Evolutionary conservation across 2,888 invertebrate species (phyloP).

Genomic region (Drosophila anomelani): DNA sequence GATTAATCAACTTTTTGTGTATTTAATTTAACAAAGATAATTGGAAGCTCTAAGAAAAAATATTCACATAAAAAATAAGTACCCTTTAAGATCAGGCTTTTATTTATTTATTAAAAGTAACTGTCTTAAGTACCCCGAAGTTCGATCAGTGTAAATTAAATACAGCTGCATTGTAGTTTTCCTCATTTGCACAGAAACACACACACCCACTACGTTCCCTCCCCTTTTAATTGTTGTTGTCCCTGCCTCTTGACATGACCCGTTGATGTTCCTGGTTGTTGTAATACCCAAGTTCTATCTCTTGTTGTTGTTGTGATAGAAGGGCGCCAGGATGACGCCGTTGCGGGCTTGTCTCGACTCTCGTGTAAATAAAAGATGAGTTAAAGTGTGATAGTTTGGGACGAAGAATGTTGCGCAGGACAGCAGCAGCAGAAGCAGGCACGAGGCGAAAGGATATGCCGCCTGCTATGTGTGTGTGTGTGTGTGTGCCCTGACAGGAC

Average conservation of each 20-base stretch:
- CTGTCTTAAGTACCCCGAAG: not conserved
- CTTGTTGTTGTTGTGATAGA: conserved; percentile 25
- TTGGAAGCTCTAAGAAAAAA: no score
- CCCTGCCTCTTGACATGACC: conserved; percentile 42
- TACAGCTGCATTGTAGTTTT: conserved; percentile 51
- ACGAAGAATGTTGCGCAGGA: conserved; percentile 52
- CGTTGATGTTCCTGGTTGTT: conserved; percentile 42
- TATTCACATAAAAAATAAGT: not conserved
- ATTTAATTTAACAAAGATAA: no score
- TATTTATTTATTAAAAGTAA: not conserved
- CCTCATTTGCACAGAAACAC: conserved; percentile 55
- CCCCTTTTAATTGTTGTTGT: conserved; percentile 68
- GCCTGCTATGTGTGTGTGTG: conserved; percentile 3
- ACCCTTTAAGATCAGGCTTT: not conserved
- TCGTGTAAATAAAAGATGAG: conserved; percentile 60
- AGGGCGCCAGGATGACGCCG: conserved; percentile 69
- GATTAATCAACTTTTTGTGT: no score
- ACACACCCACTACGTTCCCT: conserved; percentile 11
- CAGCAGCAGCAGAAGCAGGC: conserved; percentile 6
- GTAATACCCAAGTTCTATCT: conserved; percentile 22
- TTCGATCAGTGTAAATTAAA: conserved; percentile 26
- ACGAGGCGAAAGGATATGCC: conserved; percentile 9
- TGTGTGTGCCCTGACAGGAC: conserved; percentile 2
- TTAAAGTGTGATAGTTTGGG: conserved; percentile 59
- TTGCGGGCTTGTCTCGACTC: conserved; percentile 41